These are phyloP conservation scores for Melanophora roralis DNA, from an alignment of 2,888 invertebrate genomes.

Conservation along the genomic window DNA sequence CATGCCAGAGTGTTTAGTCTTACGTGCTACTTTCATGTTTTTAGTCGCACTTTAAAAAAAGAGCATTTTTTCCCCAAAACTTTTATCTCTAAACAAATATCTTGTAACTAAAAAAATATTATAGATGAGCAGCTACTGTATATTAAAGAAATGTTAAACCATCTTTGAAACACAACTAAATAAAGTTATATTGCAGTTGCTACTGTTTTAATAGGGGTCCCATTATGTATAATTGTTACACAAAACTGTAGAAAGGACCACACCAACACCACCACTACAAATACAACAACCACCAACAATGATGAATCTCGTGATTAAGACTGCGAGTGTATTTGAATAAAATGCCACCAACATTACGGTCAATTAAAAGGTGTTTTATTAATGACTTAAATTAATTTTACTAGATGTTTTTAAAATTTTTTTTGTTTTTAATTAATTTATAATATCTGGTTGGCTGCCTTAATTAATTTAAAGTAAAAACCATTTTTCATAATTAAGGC, in stretches of 20 bases:
- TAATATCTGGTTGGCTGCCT: slow-evolving; percentile 19
- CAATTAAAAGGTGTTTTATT: slow-evolving; percentile 57
- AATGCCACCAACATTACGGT: slow-evolving; percentile 48
- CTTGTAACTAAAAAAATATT: slow-evolving; percentile 63
- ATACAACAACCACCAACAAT: neutral
- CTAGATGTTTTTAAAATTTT: slow-evolving; percentile 8
- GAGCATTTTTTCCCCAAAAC: slow-evolving; percentile 71
- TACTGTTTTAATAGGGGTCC: slow-evolving; percentile 10
- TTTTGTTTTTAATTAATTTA: slow-evolving; percentile 35
- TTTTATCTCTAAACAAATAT: slow-evolving; percentile 72
- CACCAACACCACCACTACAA: neutral
- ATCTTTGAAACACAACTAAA: slow-evolving; percentile 2
- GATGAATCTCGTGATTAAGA: neutral
- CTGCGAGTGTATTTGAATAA: slow-evolving; percentile 4
- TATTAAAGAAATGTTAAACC: too few species aligned
- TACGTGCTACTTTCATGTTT: slow-evolving; percentile 22
- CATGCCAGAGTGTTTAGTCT: neutral
- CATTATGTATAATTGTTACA: slow-evolving; percentile 27
- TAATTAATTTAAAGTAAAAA: slow-evolving; percentile 52
- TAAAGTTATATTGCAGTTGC: neutral
- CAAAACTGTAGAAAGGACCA: slow-evolving; percentile 13
- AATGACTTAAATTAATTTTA: slow-evolving; percentile 51
- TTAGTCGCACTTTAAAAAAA: neutral
- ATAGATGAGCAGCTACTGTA: slow-evolving; percentile 69
- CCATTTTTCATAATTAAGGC: slow-evolving; percentile 53